Conservation (phyloP, 2,797 vertebrate genomes). For the Falco berigora region DNA sequence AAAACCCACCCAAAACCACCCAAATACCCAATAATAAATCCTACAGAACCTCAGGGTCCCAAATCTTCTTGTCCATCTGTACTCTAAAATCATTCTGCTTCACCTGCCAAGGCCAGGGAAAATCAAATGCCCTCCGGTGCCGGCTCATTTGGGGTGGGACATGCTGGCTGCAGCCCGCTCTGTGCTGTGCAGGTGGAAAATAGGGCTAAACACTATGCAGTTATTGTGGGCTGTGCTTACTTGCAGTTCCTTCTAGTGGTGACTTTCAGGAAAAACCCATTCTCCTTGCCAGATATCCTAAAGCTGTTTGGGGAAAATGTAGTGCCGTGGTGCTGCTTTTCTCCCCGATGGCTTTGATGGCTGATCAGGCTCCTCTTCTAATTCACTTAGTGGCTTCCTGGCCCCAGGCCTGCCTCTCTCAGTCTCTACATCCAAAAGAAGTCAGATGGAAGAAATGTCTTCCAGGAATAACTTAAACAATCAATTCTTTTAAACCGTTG, state of each 20-base stretch:
- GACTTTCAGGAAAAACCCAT: neutral
- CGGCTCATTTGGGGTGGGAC: rapidly evolving
- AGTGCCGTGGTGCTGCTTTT: neutral
- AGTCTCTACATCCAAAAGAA: neutral
- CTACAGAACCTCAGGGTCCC: neutral
- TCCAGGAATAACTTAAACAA: slow-evolving; percentile 16
- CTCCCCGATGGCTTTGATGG: neutral
- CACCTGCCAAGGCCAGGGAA: neutral
- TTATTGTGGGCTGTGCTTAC: neutral
- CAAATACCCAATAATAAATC: neutral
- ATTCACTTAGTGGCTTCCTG: neutral
- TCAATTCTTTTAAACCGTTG: slow-evolving; percentile 46
- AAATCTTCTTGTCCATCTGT: neutral
- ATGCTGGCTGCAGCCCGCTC: rapidly evolving
- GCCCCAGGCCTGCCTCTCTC: neutral
- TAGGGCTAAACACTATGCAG: neutral
- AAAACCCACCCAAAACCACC: too few species aligned
- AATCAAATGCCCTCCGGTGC: neutral
- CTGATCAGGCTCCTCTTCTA: neutral
- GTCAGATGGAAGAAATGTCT: neutral
- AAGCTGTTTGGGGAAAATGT: neutral
- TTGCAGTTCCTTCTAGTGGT: neutral
- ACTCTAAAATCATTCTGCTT: neutral
- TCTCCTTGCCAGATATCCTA: neutral
- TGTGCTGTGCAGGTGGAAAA: neutral